Evolutionary conservation across 2,113 vertebrate species (phyloP).

Genomic region (Hyla sarda): DNA sequence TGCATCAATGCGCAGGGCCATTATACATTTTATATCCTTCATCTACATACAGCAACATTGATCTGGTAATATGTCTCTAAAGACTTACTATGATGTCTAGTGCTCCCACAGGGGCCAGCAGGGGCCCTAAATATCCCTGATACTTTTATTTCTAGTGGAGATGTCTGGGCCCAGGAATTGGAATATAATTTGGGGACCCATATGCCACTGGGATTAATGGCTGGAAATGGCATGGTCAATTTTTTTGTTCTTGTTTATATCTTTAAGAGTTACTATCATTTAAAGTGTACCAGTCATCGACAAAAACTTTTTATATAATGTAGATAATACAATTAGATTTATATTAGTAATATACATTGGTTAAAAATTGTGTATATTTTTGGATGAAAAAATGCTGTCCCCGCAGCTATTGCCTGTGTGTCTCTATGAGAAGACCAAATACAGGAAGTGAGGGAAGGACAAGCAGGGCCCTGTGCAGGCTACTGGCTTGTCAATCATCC

Average conservation of each 20-base stretch:
- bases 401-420: no score
- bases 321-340: no score
- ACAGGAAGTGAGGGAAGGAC: no score
- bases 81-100: not conserved
- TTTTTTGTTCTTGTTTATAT: not conserved
- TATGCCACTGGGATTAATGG: not conserved
- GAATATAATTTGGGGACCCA: not conserved
- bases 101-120: not conserved
- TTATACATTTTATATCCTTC: not conserved
- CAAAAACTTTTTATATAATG: no score
- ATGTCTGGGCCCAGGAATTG: not conserved
- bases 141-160: not conserved
- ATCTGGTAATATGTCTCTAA: not conserved
- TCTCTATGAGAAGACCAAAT: no score
- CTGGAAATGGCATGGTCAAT: not conserved
- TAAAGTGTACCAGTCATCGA: no score
- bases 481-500: no score
- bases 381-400: no score
- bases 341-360: no score
- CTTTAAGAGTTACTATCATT: not conserved
- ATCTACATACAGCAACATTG: not conserved
- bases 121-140: not conserved
- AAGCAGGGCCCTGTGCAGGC: no score
- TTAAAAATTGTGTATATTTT: no score
- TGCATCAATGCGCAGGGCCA: not conserved